Evolutionary conservation across 2,797 vertebrate species (phyloP).

Genomic region (Urosaurus nigricauda): DNA sequence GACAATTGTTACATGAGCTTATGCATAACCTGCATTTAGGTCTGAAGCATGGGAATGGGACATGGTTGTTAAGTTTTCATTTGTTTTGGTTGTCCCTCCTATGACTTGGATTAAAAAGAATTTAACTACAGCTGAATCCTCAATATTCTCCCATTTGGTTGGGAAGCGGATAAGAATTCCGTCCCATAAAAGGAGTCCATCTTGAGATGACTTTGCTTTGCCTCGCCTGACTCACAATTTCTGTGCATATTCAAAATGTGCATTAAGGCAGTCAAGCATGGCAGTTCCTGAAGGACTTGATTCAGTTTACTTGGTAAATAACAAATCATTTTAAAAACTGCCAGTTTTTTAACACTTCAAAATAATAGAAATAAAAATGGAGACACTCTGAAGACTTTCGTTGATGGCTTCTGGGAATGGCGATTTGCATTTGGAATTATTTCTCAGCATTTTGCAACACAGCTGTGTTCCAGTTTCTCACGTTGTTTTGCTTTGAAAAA

Average conservation of each 20-base stretch:
- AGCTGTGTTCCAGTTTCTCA: constrained; percentile 29
- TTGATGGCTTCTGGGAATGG: constrained; percentile 57
- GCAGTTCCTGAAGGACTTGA: constrained; percentile 69
- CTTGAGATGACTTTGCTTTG: constrained; percentile 67
- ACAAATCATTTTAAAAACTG: constrained; percentile 67
- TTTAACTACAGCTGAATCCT: constrained; percentile 74
- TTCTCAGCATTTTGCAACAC: constrained; percentile 36
- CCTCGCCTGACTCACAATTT: constrained; percentile 69
- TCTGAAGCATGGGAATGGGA: background rate
- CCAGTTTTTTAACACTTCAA: too few relatives aligned
- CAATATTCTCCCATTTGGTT: constrained; percentile 74
- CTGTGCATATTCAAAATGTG: constrained; percentile 74
- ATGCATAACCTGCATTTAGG: background rate
- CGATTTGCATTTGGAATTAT: constrained; percentile 73
- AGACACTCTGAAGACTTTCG: constrained; percentile 69
- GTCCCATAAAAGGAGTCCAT: constrained; percentile 59
- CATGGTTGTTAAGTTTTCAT: background rate
- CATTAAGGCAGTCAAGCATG: constrained; percentile 73
- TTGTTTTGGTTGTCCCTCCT: background rate
- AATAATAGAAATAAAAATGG: constrained; percentile 20
- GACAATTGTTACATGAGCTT: too few relatives aligned
- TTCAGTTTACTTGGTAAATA: constrained; percentile 75
- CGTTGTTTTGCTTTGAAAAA: constrained; percentile 47
- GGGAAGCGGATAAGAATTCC: constrained; percentile 66
- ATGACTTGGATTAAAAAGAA: constrained; percentile 32